Base-by-base conservation (phyloP, 1,140 invertebrate species). In the Drosophila ambigua region DNA sequence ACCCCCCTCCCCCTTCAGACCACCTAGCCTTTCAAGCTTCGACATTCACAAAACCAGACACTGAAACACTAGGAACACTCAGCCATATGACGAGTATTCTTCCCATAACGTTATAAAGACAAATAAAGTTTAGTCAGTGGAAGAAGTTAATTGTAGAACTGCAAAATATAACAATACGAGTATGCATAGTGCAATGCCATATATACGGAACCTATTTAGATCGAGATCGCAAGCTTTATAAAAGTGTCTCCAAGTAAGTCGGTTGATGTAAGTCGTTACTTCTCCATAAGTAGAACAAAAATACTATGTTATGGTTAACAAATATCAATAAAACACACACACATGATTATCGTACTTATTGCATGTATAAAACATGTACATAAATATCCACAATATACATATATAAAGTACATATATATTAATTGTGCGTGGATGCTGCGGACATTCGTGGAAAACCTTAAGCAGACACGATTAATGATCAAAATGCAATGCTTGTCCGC, bases 101-200 rank as follows among this genome's bases (percentile, higher is more conserved):
- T 74, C 72, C 72, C 72, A 65, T 74, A 65, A 55, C 24, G 72
- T 63, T 74, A 53, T 65, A 61, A 73, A 73, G 71, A 74, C 71
- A 73, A 73, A 57, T 73, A 72, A 72, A 55, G 41, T 57, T 26
- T 57, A 55, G 63, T 43, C 52, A 24, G 66, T 43, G 41, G 35
- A 50, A 11, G 31, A 63, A 45, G 20, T 46, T 57, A 69, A 45
- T 45, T 26, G n/a, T 62, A 73, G 31, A 23, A 20, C 31, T 35
- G 23, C n/a, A 16, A 5, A 46, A 43, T 72, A 50, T 54, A 54
- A 72, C 58, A 51, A 63, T 72, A 73, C 16, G 43, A 49, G 46
- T 39, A 71, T 43, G 57, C 41, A 62, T 62, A 73, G 53, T 72
- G 45, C 67, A 72, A 72, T 50, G 69, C 69, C 69, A 73, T 72